Base-by-base conservation (phyloP, 2,113 vertebrate genomes). In the Mungos mungo region DNA sequence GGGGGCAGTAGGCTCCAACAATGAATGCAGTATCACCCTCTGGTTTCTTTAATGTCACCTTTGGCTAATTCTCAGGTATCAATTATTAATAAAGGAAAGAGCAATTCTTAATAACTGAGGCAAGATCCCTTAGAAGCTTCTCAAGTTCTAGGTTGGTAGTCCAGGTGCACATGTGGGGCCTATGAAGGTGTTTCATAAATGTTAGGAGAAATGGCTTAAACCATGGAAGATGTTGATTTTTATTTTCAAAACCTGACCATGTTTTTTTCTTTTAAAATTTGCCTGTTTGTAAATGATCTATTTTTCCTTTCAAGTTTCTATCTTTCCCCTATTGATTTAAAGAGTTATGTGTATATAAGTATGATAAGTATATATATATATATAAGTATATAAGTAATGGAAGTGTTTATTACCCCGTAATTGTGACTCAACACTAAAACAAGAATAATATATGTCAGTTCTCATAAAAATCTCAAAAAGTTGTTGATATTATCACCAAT, bases 241-340 rank as follows among this genome's bases (percentile, higher is more conserved):
- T 66, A 38, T 65, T 82, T 88, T 84, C 60, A 33, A 31, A 85
- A 80, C 50, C 4, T 54, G 19, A 14, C 8, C 7, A 35, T 54
- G 52, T 77, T 69, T 81, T 95, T 52, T 16, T 38, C 21, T 57
- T 94, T 85, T 2, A 63, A 71, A 45, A 41, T 71, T 57, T 52
- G 5, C 15, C 57, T 84, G 0, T 83, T 76, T 77, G 10, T 41
- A 57, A 89, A 41, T 86, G 38, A 79, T 13, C 33, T n/a, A 35
- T 33, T 71, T 77, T 60, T 47, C 45, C 9, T 9, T 68, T 68
- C 11, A 82, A 47, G 29, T 69, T 94, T 92, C 63, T 80, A 13
- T 86, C 4, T 60, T 83, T 94, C 50, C 60, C 16, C 38, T 87
- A n/a, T 63, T 92, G 35, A 92, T 90, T 92, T 80, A 25, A 96